A percentile compares a stretch with the other conserved stretches of the same genome.
These are phyloP conservation scores for Callionymus lyra DNA, from an alignment of 2,113 vertebrate genomes.

Conservation along the genomic window DNA sequence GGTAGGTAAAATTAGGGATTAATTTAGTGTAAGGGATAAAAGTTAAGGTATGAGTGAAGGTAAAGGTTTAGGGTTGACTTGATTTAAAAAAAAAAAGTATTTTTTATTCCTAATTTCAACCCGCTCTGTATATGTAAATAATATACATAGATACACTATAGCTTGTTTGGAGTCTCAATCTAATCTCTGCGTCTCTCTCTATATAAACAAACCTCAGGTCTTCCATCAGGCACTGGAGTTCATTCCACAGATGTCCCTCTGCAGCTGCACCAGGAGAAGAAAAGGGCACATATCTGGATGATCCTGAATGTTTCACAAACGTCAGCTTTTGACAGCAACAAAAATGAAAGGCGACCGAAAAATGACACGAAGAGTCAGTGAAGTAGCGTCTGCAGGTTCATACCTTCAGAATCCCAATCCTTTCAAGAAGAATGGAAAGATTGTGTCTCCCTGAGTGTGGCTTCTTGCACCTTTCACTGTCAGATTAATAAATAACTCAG, in stretches of 20 bases:
- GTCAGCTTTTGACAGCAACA: constrained; percentile 49
- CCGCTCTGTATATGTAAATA: too few species aligned
- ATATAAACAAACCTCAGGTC: constrained; percentile 17
- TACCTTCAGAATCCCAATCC: constrained; percentile 31
- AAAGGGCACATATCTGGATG: constrained; percentile 45
- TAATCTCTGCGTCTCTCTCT: too few species aligned
- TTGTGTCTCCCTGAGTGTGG: constrained; percentile 33
- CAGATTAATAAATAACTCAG: constrained; percentile 70
- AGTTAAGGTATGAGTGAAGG: too few species aligned
- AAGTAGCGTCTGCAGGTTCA: constrained; percentile 49
- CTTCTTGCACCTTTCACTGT: constrained; percentile 57
- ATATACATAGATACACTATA: too few species aligned
- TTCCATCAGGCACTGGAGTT: constrained; percentile 33
- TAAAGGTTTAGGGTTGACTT: too few species aligned
- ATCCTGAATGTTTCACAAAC: constrained; percentile 40
- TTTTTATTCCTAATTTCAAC: too few species aligned
- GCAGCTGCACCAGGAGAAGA: constrained; percentile 18
- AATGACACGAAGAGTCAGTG: constrained; percentile 30
- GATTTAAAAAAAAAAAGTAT: too few species aligned
- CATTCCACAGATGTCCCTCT: constrained; percentile 42
- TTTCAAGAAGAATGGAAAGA: constrained; percentile 24
- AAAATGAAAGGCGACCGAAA: constrained; percentile 45
- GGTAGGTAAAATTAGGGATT: too few species aligned
- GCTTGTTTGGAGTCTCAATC: too few species aligned
- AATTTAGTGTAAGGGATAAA: too few species aligned